Conservation (phyloP, 92 coral and sea anemone species). For the Actinostola sp. region DNA sequence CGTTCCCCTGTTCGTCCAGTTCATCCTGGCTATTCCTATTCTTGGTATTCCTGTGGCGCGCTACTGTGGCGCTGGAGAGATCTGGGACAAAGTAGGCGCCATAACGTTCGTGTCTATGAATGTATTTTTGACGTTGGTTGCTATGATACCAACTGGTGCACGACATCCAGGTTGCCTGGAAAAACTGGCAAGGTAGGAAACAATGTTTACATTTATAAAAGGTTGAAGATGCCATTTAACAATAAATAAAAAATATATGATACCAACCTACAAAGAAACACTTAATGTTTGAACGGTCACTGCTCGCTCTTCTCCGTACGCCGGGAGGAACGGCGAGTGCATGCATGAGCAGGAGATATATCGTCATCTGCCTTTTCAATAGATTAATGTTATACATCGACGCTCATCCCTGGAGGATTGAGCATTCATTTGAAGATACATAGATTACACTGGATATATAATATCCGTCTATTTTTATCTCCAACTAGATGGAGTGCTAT, state of each 20-base stretch:
- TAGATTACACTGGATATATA: background rate
- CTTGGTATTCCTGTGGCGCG: conserved; percentile 11
- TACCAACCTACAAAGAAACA: background rate
- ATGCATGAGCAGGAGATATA: too few relatives aligned
- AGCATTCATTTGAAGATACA: background rate
- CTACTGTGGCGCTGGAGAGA: conserved; percentile 27
- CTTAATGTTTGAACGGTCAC: background rate
- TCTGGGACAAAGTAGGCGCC: conserved; percentile 44
- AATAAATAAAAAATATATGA: too few relatives aligned
- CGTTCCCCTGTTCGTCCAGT: too few relatives aligned
- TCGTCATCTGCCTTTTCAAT: too few relatives aligned
- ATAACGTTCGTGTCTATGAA: conserved; percentile 21
- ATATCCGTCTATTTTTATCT: background rate
- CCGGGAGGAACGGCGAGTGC: too few relatives aligned
- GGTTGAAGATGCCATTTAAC: too few relatives aligned
- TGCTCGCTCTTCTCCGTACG: background rate
- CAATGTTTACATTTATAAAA: too few relatives aligned
- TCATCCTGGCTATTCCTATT: too few relatives aligned
- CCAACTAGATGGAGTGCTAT: conserved; percentile 76
- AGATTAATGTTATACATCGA: too few relatives aligned
- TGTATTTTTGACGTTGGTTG: conserved; percentile 35
- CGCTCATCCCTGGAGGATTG: background rate
- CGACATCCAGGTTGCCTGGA: conserved; percentile 55
- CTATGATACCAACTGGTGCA: conserved; percentile 63
- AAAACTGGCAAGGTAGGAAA: conserved; percentile 60